These are phyloP conservation scores for Luffia ferchaultella DNA, from an alignment of 2,888 invertebrate genomes.

Conservation along the genomic window DNA sequence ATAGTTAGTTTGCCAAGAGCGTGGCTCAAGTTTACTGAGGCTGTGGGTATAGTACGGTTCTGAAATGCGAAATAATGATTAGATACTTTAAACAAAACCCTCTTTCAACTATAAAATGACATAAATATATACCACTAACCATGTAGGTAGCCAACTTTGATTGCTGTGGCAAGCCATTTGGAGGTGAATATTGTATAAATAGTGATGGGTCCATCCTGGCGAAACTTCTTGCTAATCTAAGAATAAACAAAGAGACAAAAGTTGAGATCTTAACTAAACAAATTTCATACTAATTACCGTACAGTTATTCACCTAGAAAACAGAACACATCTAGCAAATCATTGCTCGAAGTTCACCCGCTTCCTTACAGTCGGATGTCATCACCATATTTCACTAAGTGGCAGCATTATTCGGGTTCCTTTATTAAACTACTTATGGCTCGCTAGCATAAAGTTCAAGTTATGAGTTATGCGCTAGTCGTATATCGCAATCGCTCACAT, in stretches of 20 bases:
- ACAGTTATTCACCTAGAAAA: background rate
- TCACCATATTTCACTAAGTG: background rate
- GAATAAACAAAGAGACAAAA: background rate
- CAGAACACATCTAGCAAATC: background rate
- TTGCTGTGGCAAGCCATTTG: background rate
- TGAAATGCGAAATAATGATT: too few species aligned
- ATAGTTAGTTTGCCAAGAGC: background rate
- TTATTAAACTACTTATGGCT: background rate
- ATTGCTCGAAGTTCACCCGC: background rate
- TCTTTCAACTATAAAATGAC: background rate
- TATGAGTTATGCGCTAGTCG: background rate
- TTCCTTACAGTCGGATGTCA: background rate
- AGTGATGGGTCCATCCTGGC: background rate
- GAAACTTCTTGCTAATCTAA: background rate
- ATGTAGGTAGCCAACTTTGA: background rate
- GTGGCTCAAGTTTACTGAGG: background rate
- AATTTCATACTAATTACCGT: background rate
- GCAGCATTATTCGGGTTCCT: background rate
- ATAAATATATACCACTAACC: background rate
- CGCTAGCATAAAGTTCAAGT: background rate
- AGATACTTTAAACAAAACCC: too few species aligned
- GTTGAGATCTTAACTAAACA: background rate
- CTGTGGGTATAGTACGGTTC: too few species aligned
- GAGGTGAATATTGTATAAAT: background rate
- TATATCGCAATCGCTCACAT: background rate